Evolutionary conservation across 2,797 vertebrate genomes (phyloP), one percentile per base, ranked within the genome.

Genomic region (Sebastiscus tertius): DNA sequence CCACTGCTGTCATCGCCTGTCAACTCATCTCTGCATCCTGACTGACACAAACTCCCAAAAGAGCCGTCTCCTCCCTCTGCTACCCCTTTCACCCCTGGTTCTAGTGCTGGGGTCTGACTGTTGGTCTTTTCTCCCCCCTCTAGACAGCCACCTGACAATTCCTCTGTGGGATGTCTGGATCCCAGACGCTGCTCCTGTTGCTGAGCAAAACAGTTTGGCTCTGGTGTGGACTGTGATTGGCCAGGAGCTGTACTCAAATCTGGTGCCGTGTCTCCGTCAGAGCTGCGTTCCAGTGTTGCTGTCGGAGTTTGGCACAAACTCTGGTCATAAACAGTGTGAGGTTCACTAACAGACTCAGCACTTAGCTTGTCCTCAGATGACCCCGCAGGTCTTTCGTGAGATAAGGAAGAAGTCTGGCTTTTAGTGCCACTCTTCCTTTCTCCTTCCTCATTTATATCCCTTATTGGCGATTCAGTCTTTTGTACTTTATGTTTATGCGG

Each of bases 191-290:
- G 82, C 27, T 91, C 86, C 73, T 80, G 72, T 81, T 77, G 91
- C 83, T 80, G 85, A 86, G 79, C 81, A 88, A 92, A 93, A 93
- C 78, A 62, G 77, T 89, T 91, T 88, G 87, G 77, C 85, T 87
- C 76, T 62, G 14, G 31, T 63, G 56, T 62, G 34, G 66, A 54
- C 55, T 73, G 68, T 18, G 85, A 93, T 83, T 92, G 93, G 92
- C 79, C 64, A 61, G 61, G 64, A 81, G 70, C 80, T 69, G 58
- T 77, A 66, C 20, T 77, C 34, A 63, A 73, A 77, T 84, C 79
- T 68, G 54, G 63, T 75, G 64, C 72, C 1, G 46, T 13, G 60
- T 83, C 72, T 12, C 36, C 20, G 63, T 84, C 80, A 33, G 74
- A 78, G 80, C 62, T 62, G 61, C 18, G 27, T 63, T 87, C 81